Evolutionary conservation across 2,113 vertebrate species (phyloP).

Genomic region (Chaetodon auriga): DNA sequence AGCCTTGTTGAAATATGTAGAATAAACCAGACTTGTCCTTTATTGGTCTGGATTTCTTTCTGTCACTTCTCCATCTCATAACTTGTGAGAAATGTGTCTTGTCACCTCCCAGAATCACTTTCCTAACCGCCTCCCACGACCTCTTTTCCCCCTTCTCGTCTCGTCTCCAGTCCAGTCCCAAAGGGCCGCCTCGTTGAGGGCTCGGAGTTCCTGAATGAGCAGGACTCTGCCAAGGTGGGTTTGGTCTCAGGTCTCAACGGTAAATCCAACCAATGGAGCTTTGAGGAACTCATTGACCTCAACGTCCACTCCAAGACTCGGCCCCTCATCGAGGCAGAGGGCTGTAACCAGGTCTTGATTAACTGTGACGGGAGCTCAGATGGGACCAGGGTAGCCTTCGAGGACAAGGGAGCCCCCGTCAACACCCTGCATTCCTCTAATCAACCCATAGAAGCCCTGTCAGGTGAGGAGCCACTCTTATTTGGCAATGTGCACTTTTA

Average conservation of each 20-base stretch:
- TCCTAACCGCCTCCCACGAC: not conserved
- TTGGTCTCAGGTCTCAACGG: conserved; percentile 82
- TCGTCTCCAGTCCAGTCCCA: conserved; percentile 77
- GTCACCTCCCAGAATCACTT: not conserved
- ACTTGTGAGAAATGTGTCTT: not conserved
- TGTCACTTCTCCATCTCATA: not conserved
- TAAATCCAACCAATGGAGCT: conserved; percentile 86
- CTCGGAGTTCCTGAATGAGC: conserved; percentile 80
- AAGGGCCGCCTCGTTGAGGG: conserved; percentile 76
- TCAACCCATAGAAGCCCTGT: conserved; percentile 87
- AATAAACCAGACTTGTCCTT: not conserved
- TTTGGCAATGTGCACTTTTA: fast-evolving
- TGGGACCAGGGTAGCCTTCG: conserved; percentile 83
- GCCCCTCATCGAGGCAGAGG: conserved; percentile 79
- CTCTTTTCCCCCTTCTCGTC: not conserved
- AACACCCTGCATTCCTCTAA: conserved; percentile 82
- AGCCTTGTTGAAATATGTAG: not conserved
- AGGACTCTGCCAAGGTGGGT: conserved; percentile 78
- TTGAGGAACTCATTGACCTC: conserved; percentile 87
- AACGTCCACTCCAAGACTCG: conserved; percentile 84
- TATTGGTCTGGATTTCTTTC: not conserved
- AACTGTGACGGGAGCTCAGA: conserved; percentile 80
- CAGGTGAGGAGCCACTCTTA: conserved; percentile 78
- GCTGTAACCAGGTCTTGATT: conserved; percentile 83
- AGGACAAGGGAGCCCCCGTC: conserved; percentile 83